Conservation (phyloP, 1,140 invertebrate genomes). For the Chlorops oryzae region DNA sequence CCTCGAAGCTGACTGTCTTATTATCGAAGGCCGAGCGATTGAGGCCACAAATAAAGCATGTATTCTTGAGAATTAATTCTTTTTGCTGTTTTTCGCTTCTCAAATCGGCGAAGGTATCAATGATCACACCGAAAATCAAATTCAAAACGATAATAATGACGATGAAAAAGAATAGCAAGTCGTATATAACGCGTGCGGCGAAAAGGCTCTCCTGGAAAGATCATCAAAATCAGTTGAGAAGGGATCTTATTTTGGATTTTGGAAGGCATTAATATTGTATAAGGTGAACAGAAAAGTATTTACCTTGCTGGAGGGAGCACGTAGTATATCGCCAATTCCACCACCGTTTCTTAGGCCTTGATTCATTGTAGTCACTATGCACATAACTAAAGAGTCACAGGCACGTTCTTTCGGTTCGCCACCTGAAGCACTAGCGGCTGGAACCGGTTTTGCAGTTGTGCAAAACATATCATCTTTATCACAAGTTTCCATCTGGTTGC, state of each 20-base stretch:
- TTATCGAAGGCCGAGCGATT: constrained; percentile 97
- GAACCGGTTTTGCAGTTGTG: no score
- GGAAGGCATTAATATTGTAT: no score
- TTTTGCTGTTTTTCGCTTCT: constrained; percentile 99
- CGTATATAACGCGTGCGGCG: constrained; percentile 91
- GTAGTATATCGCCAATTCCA: constrained; percentile 95
- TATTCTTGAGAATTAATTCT: constrained; percentile 95
- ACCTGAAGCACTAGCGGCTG: no score
- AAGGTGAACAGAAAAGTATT: no score
- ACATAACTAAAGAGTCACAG: constrained; percentile 97
- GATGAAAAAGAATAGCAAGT: constrained; percentile 98
- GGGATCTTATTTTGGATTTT: background rate
- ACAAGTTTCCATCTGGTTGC: no score
- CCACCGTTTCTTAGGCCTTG: constrained; percentile 96
- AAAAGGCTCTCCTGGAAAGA: constrained; percentile 79
- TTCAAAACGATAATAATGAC: constrained; percentile 99
- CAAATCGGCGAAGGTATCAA: constrained; percentile 98
- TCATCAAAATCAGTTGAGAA: background rate
- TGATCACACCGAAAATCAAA: constrained; percentile 99
- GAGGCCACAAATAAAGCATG: constrained; percentile 97
- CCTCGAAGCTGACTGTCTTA: constrained; percentile 96
- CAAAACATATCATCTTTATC: no score
- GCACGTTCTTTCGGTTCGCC: constrained; percentile 75
- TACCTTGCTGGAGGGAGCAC: constrained; percentile 87
- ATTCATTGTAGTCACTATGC: constrained; percentile 97